These are phyloP conservation scores for Etia nguti DNA, from an alignment of 2,113 vertebrate species.

Conservation along the genomic window DNA sequence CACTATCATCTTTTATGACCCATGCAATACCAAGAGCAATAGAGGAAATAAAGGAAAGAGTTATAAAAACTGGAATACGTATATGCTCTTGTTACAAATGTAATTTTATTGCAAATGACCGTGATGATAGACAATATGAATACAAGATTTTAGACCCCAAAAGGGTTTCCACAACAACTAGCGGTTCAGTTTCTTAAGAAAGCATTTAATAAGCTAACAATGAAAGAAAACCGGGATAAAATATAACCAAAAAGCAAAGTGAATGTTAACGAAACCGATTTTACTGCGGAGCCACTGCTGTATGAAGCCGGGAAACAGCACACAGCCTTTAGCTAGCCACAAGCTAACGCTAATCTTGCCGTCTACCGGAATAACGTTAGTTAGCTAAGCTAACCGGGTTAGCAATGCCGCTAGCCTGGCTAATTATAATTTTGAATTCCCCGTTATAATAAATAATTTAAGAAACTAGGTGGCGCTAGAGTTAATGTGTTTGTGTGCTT, in stretches of 20 bases:
- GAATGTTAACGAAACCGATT: neutral
- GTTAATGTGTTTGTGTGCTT: neutral
- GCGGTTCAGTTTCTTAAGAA: neutral
- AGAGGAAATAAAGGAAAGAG: neutral
- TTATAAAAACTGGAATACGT: neutral
- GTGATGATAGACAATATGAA: neutral
- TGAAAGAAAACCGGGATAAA: neutral
- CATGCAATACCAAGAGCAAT: neutral
- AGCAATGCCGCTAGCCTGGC: neutral
- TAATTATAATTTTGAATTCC: neutral
- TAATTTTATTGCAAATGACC: neutral
- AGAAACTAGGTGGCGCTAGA: too few species aligned
- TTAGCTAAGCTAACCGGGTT: slow-evolving; percentile 5
- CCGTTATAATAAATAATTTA: too few species aligned
- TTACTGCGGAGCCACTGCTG: neutral
- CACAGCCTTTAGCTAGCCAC: slow-evolving; percentile 22
- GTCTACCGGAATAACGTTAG: neutral
- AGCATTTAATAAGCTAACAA: neutral
- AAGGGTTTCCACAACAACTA: neutral
- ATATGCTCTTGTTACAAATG: neutral
- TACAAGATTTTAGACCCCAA: neutral
- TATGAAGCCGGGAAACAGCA: slow-evolving; percentile 19
- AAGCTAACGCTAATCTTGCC: neutral
- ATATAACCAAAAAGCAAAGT: neutral
- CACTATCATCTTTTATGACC: neutral